A percentile compares a stretch with the other conserved stretches of the same genome.
These are phyloP conservation scores for Petrophora chlorosata DNA, from an alignment of 2,888 invertebrate genomes.

Conservation along the genomic window DNA sequence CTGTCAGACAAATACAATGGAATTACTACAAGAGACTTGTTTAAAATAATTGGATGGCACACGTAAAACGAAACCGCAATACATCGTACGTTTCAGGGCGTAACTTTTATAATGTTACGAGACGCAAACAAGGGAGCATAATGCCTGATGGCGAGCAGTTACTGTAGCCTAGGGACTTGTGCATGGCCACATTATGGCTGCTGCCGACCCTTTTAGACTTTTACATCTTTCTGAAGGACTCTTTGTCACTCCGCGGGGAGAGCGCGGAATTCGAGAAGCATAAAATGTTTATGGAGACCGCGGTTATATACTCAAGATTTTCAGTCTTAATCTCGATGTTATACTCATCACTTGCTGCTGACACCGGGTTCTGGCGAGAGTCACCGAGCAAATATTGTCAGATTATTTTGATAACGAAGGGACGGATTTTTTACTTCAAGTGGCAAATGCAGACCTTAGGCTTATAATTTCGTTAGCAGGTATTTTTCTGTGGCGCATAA, in stretches of 20 bases:
- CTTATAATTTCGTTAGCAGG: too few relatives aligned
- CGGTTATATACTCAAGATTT: slow-evolving; percentile 32
- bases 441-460: too few relatives aligned
- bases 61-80: slow-evolving; percentile 19
- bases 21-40: slow-evolving; percentile 5
- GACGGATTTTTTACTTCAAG: not conserved
- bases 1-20: slow-evolving; percentile 3
- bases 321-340: slow-evolving; percentile 29
- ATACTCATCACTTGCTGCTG: slow-evolving; percentile 24
- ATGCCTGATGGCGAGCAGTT: slow-evolving; percentile 16
- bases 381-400: not conserved
- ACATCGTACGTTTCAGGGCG: slow-evolving; percentile 12
- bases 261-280: slow-evolving; percentile 27
- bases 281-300: slow-evolving; percentile 35
- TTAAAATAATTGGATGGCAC: slow-evolving; percentile 20
- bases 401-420: not conserved
- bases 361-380: not conserved
- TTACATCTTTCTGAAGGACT: slow-evolving; percentile 26
- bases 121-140: slow-evolving; percentile 17
- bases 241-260: slow-evolving; percentile 24
- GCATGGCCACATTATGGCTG: slow-evolving; percentile 24
- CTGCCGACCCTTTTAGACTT: slow-evolving; percentile 25
- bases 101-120: slow-evolving; percentile 22
- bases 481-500: too few relatives aligned
- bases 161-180: slow-evolving; percentile 20